A percentile compares a stretch with the other conserved stretches of the same genome.
Evolutionary conservation across 2,888 invertebrate species (phyloP).

Genomic region (Graphium colonna): DNA sequence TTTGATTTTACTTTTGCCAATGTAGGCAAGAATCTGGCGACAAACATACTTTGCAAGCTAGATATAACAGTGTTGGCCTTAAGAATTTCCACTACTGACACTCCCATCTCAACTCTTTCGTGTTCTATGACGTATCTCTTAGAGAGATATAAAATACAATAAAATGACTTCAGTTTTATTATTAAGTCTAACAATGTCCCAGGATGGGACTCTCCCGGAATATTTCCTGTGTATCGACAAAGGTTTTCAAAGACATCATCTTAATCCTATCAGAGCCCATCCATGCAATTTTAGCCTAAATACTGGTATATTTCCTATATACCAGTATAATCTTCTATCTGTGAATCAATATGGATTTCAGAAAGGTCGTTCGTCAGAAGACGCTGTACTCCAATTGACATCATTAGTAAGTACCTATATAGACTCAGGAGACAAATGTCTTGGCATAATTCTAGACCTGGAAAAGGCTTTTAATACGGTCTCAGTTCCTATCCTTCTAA

Average conservation of each 20-base stretch:
- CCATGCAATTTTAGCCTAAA: too few species aligned
- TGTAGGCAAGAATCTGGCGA: not conserved
- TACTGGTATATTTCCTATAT: too few species aligned
- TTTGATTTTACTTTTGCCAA: not conserved
- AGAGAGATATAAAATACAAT: not conserved
- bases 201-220: too few species aligned
- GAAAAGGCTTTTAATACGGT: constrained; percentile 17
- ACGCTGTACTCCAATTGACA: constrained; percentile 4
- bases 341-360: too few species aligned
- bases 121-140: not conserved
- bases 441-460: constrained; percentile 17
- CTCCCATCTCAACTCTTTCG: not conserved
- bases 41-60: not conserved
- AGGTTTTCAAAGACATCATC: not conserved
- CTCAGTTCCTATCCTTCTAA: not conserved
- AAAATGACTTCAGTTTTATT: too few species aligned
- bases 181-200: not conserved
- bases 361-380: not conserved
- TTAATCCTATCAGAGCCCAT: not conserved
- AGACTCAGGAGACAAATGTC: constrained; percentile 5
- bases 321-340: too few species aligned
- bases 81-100: too few species aligned
- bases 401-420: not conserved
- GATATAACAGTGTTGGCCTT: not conserved
- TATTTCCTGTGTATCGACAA: not conserved